Conservation (phyloP, 2,888 invertebrate species). For the Caenorhabditis japonica region DNA sequence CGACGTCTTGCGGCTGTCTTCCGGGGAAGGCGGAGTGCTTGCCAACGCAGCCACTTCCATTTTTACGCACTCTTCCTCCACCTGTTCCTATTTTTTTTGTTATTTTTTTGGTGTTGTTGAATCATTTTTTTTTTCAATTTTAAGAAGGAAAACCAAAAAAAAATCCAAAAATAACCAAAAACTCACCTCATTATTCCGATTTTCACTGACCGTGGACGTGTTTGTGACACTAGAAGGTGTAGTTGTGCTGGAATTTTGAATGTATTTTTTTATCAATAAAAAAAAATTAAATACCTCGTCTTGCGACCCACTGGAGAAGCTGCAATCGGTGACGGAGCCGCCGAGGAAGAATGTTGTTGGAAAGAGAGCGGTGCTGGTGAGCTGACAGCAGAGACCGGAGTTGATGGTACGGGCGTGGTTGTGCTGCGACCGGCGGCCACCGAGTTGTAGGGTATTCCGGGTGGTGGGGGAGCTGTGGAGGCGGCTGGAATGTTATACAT, state of each 20-base stretch:
- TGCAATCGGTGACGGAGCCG: slow-evolving; percentile 6
- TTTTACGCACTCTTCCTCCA: slow-evolving; percentile 23
- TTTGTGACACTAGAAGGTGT: not conserved
- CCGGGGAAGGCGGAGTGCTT: not conserved
- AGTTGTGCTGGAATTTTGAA: slow-evolving; percentile 3
- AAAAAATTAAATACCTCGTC: too few relatives aligned
- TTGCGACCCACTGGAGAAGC: slow-evolving; percentile 9
- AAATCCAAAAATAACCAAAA: too few relatives aligned
- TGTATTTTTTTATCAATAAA: too few relatives aligned
- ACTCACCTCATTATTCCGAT: slow-evolving; percentile 17
- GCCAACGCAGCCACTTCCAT: not conserved
- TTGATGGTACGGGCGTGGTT: slow-evolving; percentile 42
- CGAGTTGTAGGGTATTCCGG: slow-evolving; percentile 74
- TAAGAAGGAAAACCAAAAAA: not conserved
- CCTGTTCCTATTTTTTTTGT: not conserved
- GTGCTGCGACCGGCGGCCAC: slow-evolving; percentile 69
- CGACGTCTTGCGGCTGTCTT: not conserved
- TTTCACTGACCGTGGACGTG: slow-evolving; percentile 1
- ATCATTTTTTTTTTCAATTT: not conserved
- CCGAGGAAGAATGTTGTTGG: not conserved
- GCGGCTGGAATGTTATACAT: too few relatives aligned
- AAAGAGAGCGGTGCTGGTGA: slow-evolving; percentile 14
- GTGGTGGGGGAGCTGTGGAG: slow-evolving; percentile 78
- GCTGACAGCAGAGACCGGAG: slow-evolving; percentile 15
- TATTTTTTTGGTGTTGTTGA: slow-evolving; percentile 2